A percentile compares a stretch with the other conserved stretches of the same genome.
phyloP scores from a whole-genome alignment of 2,113 vertebrate genomes.

The Scomber japonicus region DNA sequence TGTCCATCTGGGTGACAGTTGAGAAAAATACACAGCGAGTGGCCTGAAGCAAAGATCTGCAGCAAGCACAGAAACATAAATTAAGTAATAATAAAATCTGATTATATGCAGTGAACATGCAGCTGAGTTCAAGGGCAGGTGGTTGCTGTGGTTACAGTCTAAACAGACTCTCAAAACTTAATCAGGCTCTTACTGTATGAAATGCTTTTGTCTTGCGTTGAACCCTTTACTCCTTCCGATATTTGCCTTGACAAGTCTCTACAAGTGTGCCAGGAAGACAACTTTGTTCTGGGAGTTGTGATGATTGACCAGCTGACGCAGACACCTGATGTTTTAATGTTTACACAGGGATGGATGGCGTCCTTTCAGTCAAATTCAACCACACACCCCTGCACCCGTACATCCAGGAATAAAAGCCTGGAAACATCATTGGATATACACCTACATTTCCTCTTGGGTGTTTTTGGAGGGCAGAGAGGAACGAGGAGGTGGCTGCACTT shows the following conservation, averaged over 20 bases:
- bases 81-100: slow-evolving; percentile 20
- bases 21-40: background rate
- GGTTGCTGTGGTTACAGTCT: slow-evolving; percentile 24
- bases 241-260: slow-evolving; percentile 40
- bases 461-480: background rate
- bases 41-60: background rate
- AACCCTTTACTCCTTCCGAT: slow-evolving; percentile 4
- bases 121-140: slow-evolving; percentile 20
- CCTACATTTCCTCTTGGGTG: slow-evolving; percentile 48
- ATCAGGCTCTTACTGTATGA: slow-evolving; percentile 14
- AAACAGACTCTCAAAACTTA: slow-evolving; percentile 16
- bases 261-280: background rate
- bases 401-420: slow-evolving; percentile 16
- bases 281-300: slow-evolving; percentile 3
- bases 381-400: background rate
- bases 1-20: slow-evolving; percentile 17
- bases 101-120: background rate
- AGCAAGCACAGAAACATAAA: background rate
- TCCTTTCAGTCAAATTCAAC: slow-evolving; percentile 1
- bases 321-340: slow-evolving; percentile 27
- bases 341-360: background rate
- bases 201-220: slow-evolving; percentile 21
- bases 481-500: slow-evolving; percentile 34
- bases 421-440: slow-evolving; percentile 26
- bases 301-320: slow-evolving; percentile 22